Percentiles rank a stretch among this genome's conserved stretches.
Conservation (phyloP, 2,888 invertebrate genomes). For the Glyphotaelius pellucidus region DNA sequence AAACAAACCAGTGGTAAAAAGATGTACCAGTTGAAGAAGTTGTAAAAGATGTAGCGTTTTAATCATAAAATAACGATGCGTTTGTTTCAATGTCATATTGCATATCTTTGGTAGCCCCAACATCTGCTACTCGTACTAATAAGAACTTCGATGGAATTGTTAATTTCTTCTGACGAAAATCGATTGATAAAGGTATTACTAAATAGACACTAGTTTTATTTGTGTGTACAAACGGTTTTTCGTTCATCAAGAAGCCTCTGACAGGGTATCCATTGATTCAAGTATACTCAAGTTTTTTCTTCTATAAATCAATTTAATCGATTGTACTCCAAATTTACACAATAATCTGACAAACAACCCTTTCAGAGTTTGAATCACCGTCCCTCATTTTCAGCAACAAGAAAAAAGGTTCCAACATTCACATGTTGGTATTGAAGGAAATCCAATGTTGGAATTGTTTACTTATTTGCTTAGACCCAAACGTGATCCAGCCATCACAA, state of each 20-base stretch:
- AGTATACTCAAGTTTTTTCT: conserved; percentile 13
- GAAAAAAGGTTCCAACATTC: conserved; percentile 44
- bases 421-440: conserved; percentile 40
- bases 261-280: background rate
- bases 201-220: background rate
- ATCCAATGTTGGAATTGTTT: conserved; percentile 44
- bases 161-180: background rate
- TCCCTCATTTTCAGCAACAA: conserved; percentile 16
- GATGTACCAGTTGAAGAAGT: too few species aligned
- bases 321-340: conserved; percentile 41
- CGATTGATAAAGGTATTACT: background rate
- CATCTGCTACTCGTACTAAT: background rate
- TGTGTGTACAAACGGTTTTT: background rate
- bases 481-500: conserved; percentile 51
- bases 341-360: conserved; percentile 48
- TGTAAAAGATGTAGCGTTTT: too few species aligned
- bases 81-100: background rate
- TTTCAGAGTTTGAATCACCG: conserved; percentile 19
- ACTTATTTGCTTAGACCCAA: conserved; percentile 48
- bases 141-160: background rate
- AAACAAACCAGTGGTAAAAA: background rate
- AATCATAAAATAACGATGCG: background rate
- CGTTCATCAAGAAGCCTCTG: background rate
- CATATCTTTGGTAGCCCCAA: background rate
- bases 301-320: conserved; percentile 33